A percentile compares a stretch with the other conserved stretches of the same genome.
phyloP scores from a whole-genome alignment of 2,888 invertebrate species.

The Drosophila meridionalis region DNA sequence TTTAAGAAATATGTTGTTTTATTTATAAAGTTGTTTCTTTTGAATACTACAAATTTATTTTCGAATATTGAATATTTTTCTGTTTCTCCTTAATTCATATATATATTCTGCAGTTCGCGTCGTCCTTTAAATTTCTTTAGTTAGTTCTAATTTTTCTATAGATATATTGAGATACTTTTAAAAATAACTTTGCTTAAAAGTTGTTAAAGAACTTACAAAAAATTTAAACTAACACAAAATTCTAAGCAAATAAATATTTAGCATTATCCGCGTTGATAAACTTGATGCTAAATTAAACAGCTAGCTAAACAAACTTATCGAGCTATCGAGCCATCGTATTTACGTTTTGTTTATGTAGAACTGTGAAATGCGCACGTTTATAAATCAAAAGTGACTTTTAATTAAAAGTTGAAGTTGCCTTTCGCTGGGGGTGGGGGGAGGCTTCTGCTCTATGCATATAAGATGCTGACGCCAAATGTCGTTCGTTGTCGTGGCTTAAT shows the following conservation, averaged over 20 bases:
- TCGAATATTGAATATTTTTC: too few relatives aligned
- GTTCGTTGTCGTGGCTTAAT: slow-evolving; percentile 74
- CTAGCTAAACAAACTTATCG: slow-evolving; percentile 30
- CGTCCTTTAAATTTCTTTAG: too few relatives aligned
- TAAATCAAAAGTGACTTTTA: slow-evolving; percentile 82
- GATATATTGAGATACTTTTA: too few relatives aligned
- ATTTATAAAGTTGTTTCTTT: too few relatives aligned
- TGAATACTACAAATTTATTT: too few relatives aligned
- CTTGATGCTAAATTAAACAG: slow-evolving; percentile 28
- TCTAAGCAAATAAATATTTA: not conserved
- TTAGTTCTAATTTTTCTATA: too few relatives aligned
- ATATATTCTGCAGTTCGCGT: too few relatives aligned
- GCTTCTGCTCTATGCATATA: slow-evolving; percentile 45
- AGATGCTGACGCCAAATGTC: slow-evolving; percentile 80
- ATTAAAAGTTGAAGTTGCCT: slow-evolving; percentile 74
- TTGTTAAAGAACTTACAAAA: not conserved
- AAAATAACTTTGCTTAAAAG: not conserved
- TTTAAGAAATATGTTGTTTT: too few relatives aligned
- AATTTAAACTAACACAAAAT: not conserved
- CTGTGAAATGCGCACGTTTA: slow-evolving; percentile 64
- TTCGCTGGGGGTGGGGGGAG: slow-evolving; percentile 25
- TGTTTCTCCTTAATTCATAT: too few relatives aligned
- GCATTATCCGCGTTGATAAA: slow-evolving; percentile 22
- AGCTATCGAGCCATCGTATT: slow-evolving; percentile 19
- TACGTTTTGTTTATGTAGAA: slow-evolving; percentile 56